Evolutionary conservation across 2,113 vertebrate species (phyloP).

Genomic region (Meriones unguiculatus): DNA sequence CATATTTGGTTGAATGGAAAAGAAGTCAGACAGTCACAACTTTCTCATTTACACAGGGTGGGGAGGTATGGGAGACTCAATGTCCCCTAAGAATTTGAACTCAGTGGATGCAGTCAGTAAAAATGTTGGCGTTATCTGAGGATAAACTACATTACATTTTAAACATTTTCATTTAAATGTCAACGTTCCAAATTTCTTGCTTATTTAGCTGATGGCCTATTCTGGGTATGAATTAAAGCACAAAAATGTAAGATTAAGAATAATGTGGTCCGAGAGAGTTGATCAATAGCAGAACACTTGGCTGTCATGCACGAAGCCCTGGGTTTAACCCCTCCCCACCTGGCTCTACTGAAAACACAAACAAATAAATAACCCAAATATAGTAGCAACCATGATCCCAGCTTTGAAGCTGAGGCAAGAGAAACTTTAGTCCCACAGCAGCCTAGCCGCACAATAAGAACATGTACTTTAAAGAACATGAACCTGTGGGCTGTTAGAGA

Average conservation of each 20-base stretch:
- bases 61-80: not conserved
- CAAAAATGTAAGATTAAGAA: not conserved
- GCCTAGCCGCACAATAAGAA: not conserved
- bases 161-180: not conserved
- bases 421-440: no score
- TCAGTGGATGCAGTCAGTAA: not conserved
- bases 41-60: not conserved
- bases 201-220: not conserved
- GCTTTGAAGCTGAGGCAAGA: not conserved
- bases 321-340: not conserved
- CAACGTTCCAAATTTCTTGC: not conserved
- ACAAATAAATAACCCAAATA: not conserved
- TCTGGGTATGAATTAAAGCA: not conserved
- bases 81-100: not conserved
- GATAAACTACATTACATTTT: not conserved
- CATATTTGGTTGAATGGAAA: conserved; percentile 15
- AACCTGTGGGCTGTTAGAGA: not conserved
- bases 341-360: no score
- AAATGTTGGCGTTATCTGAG: not conserved
- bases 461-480: not conserved
- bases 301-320: not conserved
- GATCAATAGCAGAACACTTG: not conserved
- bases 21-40: not conserved
- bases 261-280: not conserved
- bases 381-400: not conserved